These are phyloP conservation scores for Pseudococcus longispinus DNA, from an alignment of 2,888 invertebrate genomes.

Conservation along the genomic window DNA sequence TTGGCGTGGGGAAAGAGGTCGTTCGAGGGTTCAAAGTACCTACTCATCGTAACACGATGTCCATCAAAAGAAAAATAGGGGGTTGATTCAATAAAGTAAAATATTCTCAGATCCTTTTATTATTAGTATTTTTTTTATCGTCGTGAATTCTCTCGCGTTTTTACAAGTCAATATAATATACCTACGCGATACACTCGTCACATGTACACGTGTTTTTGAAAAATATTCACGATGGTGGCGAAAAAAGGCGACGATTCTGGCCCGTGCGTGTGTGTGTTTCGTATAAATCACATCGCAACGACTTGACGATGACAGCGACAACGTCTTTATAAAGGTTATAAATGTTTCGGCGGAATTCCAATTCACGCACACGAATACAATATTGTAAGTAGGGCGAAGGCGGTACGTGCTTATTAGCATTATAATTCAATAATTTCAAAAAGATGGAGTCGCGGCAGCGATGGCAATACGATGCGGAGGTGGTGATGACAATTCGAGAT, in stretches of 20 bases:
- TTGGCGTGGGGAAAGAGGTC: background rate
- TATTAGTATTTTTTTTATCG: background rate
- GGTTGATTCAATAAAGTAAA: conserved; percentile 11
- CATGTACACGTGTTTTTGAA: background rate
- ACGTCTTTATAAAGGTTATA: background rate
- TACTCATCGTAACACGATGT: background rate
- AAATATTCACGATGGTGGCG: background rate
- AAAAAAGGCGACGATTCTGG: background rate
- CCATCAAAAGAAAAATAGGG: conserved; percentile 1
- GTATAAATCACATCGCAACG: background rate
- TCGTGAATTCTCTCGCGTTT: background rate
- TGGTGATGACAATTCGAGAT: background rate
- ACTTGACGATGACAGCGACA: background rate
- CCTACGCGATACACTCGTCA: background rate
- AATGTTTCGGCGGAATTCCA: conserved; percentile 1
- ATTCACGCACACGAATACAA: background rate
- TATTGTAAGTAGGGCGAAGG: background rate
- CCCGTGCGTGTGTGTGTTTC: background rate
- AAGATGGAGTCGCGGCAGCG: background rate
- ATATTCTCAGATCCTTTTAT: background rate
- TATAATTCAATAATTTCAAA: conserved; percentile 38
- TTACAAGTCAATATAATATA: background rate
- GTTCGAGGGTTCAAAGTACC: background rate
- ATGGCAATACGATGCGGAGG: background rate
- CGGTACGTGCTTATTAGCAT: conserved; percentile 15